A percentile compares a stretch with the other conserved stretches of the same genome.
Evolutionary conservation across 2,888 invertebrate species (phyloP).

Genomic region (Tipula confusa): DNA sequence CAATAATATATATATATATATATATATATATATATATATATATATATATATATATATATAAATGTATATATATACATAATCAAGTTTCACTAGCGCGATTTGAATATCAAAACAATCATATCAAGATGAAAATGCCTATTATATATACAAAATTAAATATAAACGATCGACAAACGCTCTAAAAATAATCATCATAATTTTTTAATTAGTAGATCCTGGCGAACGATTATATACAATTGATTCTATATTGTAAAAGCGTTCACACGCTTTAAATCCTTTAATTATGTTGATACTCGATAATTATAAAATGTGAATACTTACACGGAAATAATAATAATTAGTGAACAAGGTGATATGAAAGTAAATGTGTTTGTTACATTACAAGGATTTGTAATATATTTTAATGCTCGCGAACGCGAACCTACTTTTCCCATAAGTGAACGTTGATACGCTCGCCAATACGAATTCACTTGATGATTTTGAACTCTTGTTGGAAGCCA

Average conservation of each 20-base stretch:
- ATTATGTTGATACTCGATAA: not conserved
- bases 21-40: too few species aligned
- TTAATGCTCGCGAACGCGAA: not conserved
- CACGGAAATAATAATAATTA: not conserved
- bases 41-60: too few species aligned
- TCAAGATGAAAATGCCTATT: conserved; percentile 16
- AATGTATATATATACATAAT: too few species aligned
- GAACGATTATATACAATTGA: not conserved
- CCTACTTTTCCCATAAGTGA: not conserved
- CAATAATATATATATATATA: too few species aligned
- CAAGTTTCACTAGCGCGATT: not conserved
- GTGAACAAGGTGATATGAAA: not conserved
- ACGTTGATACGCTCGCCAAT: not conserved
- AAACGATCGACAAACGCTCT: not conserved
- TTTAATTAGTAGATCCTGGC: not conserved
- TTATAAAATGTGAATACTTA: not conserved
- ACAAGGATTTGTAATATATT: not conserved
- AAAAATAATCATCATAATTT: not conserved
- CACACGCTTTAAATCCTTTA: too few species aligned
- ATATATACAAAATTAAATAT: not conserved
- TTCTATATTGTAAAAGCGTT: too few species aligned
- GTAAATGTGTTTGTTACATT: not conserved
- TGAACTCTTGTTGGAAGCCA: not conserved
- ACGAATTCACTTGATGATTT: not conserved
- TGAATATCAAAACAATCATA: not conserved